Conservation (phyloP, 1,140 invertebrate species). For the Euschistus heros region DNA sequence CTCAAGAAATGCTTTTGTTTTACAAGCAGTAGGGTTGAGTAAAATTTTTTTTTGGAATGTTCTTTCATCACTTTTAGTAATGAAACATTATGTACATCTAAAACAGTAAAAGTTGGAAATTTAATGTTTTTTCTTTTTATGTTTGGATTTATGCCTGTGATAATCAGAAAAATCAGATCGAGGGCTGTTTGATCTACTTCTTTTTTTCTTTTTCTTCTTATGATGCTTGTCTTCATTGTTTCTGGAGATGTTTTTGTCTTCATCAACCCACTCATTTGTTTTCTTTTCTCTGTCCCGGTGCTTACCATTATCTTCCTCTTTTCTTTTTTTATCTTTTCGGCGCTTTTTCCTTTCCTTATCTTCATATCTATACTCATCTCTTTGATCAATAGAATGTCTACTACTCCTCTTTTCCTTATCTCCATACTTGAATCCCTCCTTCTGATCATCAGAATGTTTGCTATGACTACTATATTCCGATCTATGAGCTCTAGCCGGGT, state of each 20-base stretch:
- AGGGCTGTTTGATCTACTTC: not conserved
- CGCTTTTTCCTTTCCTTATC: not conserved
- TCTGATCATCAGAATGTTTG: not conserved
- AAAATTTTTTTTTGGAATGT: too few relatives aligned
- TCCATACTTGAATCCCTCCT: not conserved
- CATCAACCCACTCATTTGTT: not conserved
- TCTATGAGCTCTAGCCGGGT: too few relatives aligned
- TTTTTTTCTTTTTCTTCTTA: constrained; percentile 6
- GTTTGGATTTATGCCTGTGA: not conserved
- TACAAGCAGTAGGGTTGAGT: too few relatives aligned
- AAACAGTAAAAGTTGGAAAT: too few relatives aligned
- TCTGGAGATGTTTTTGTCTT: not conserved
- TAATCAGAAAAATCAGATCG: not conserved
- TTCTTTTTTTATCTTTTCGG: not conserved
- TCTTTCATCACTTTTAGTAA: too few relatives aligned
- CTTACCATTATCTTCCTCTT: not conserved
- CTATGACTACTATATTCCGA: not conserved
- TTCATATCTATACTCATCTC: too few relatives aligned
- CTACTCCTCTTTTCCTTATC: too few relatives aligned
- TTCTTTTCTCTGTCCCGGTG: not conserved
- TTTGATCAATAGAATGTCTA: too few relatives aligned
- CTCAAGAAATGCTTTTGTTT: too few relatives aligned
- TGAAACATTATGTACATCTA: too few relatives aligned
- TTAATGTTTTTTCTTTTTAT: not conserved
- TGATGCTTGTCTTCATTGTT: not conserved